Percentiles rank a stretch among this genome's conserved stretches.
These are phyloP conservation scores for Anaspis maculata DNA, from an alignment of 2,888 invertebrate species.

Conservation along the genomic window DNA sequence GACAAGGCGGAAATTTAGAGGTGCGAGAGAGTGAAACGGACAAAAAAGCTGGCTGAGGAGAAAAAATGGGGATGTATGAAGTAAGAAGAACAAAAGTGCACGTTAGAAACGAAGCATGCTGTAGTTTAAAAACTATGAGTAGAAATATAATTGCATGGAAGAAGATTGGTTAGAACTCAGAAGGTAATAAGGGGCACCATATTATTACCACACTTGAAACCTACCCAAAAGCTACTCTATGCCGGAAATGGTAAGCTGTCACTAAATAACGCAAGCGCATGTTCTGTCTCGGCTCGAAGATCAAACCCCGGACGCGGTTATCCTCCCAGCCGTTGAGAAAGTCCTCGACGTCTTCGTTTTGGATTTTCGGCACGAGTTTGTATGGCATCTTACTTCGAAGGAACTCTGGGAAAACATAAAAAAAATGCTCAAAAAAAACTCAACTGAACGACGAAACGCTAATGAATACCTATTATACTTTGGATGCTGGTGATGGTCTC, in stretches of 20 bases:
- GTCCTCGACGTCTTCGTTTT: conserved; percentile 58
- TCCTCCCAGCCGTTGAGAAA: conserved; percentile 87
- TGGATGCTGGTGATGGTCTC: conserved; percentile 72
- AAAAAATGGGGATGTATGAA: too few relatives aligned
- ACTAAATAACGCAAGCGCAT: conserved; percentile 80
- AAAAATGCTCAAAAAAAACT: conserved; percentile 1
- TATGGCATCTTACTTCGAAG: conserved; percentile 81
- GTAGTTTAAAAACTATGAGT: too few relatives aligned
- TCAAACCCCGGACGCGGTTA: conserved; percentile 82
- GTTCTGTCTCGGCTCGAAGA: conserved; percentile 71
- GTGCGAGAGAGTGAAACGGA: too few relatives aligned
- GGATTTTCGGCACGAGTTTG: conserved; percentile 62
- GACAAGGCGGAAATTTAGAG: too few relatives aligned
- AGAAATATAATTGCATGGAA: too few relatives aligned
- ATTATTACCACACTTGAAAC: too few relatives aligned
- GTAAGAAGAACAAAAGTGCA: too few relatives aligned
- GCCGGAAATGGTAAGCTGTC: conserved; percentile 78
- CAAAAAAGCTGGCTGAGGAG: too few relatives aligned
- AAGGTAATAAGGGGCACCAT: too few relatives aligned
- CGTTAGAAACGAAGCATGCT: too few relatives aligned
- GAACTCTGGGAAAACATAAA: conserved; percentile 55
- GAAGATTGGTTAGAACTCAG: too few relatives aligned
- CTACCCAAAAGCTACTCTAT: conserved; percentile 81
- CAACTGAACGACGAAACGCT: not conserved
- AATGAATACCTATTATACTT: conserved; percentile 61